Percentiles rank a stretch among this genome's conserved stretches.
Conservation (phyloP, 1,140 invertebrate species). For the Cyclargus thomasi region DNA sequence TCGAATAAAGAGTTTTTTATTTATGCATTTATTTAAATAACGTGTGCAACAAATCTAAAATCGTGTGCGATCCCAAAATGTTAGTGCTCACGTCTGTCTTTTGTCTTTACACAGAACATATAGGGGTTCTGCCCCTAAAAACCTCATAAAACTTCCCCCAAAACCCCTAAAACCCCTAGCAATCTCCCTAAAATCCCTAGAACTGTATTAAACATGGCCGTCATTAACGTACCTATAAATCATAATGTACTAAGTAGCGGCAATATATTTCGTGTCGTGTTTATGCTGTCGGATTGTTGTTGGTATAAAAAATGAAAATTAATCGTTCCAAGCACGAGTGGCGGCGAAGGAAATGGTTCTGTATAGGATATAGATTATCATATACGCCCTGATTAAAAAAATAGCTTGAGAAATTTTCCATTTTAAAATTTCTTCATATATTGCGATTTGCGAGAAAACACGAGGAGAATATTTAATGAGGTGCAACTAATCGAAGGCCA, state of each 20-base stretch:
- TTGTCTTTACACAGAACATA: too few relatives aligned
- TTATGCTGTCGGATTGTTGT: neutral
- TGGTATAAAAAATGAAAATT: slow-evolving; percentile 2
- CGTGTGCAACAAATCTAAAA: too few relatives aligned
- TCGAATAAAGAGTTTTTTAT: too few relatives aligned
- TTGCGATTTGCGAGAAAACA: too few relatives aligned
- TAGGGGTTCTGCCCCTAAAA: neutral
- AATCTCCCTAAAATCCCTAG: neutral
- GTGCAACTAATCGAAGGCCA: too few relatives aligned
- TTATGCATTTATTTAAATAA: too few relatives aligned
- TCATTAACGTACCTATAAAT: neutral
- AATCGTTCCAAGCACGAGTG: neutral
- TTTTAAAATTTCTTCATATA: too few relatives aligned
- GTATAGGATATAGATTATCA: neutral
- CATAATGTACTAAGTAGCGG: neutral
- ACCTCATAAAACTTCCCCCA: neutral
- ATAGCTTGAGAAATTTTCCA: too few relatives aligned
- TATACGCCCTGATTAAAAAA: too few relatives aligned
- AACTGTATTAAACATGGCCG: neutral
- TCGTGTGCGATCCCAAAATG: too few relatives aligned
- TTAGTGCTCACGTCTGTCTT: too few relatives aligned
- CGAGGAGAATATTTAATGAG: too few relatives aligned
- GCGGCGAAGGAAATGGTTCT: neutral
- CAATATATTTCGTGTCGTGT: slow-evolving; percentile 4
- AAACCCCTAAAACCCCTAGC: neutral